Percentiles rank a stretch among this genome's conserved stretches.
Evolutionary conservation across 2,113 vertebrate genomes (phyloP).

Genomic region (Gulo gulo): DNA sequence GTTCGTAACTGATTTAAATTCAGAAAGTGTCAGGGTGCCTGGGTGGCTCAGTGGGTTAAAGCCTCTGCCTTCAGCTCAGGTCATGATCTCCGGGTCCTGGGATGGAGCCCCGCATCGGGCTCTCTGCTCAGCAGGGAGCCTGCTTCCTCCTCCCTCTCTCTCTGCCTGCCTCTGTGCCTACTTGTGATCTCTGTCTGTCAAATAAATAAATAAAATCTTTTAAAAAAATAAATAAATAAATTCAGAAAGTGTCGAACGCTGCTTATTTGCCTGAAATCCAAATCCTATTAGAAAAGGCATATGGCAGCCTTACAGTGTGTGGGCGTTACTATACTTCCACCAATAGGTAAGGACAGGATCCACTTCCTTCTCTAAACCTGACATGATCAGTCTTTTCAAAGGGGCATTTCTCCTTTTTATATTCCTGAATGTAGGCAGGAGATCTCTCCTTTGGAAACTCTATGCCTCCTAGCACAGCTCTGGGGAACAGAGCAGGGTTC

Average conservation of each 20-base stretch:
- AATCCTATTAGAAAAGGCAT: neutral
- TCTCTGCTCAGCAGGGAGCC: too few species aligned
- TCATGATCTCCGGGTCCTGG: too few species aligned
- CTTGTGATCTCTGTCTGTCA: too few species aligned
- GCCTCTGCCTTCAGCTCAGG: too few species aligned
- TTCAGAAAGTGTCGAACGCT: neutral
- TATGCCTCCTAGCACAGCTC: too few species aligned
- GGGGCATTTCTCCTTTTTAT: neutral
- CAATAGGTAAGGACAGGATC: neutral
- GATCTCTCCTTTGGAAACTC: neutral
- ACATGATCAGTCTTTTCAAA: neutral
- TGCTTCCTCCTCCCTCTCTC: too few species aligned
- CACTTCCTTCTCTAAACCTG: neutral
- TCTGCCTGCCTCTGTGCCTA: too few species aligned
- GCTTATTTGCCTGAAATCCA: neutral
- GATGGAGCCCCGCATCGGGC: too few species aligned
- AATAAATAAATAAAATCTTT: too few species aligned
- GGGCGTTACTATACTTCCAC: neutral
- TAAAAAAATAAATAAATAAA: neutral
- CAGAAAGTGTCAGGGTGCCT: neutral
- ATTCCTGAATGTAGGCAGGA: neutral
- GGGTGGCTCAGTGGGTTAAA: too few species aligned
- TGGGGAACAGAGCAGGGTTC: neutral
- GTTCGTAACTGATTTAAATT: slow-evolving; percentile 10
- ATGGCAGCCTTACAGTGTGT: fast-evolving